Evolutionary conservation across 2,888 invertebrate species (phyloP).

Genomic region (Cantharis rufa): DNA sequence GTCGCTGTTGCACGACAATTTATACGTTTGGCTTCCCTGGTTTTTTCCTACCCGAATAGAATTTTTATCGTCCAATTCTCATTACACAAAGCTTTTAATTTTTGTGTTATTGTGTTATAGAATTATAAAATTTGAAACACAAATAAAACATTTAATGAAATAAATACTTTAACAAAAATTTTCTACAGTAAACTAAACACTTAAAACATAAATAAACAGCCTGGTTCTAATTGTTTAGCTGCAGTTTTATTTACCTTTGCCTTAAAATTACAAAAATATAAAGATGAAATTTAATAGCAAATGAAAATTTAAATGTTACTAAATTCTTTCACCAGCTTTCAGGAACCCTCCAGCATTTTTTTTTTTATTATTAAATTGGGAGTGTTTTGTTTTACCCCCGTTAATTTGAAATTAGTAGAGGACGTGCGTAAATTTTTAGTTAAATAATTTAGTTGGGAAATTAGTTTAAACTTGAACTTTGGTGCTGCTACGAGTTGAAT

Average conservation of each 20-base stretch:
- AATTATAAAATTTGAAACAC: background rate
- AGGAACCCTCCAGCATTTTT: background rate
- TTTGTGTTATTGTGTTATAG: background rate
- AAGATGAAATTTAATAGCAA: background rate
- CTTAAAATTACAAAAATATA: background rate
- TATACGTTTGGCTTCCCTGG: background rate
- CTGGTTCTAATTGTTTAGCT: background rate
- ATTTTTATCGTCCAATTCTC: background rate
- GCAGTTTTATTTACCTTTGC: background rate
- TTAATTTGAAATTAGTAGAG: background rate
- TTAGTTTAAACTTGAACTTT: constrained; percentile 2
- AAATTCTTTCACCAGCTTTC: background rate
- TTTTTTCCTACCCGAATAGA: background rate
- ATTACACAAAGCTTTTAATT: background rate
- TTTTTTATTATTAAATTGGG: background rate
- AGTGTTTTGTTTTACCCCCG: background rate
- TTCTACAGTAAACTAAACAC: background rate
- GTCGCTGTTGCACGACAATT: background rate
- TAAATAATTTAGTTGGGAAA: background rate
- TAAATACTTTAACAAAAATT: background rate
- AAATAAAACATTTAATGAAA: background rate
- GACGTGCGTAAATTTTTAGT: background rate
- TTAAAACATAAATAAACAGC: background rate
- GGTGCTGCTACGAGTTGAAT: background rate
- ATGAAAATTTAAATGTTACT: background rate